A percentile compares a stretch with the other conserved stretches of the same genome.
These are phyloP conservation scores for Semicossyphus pulcher DNA, from an alignment of 2,113 vertebrate genomes.

Conservation along the genomic window DNA sequence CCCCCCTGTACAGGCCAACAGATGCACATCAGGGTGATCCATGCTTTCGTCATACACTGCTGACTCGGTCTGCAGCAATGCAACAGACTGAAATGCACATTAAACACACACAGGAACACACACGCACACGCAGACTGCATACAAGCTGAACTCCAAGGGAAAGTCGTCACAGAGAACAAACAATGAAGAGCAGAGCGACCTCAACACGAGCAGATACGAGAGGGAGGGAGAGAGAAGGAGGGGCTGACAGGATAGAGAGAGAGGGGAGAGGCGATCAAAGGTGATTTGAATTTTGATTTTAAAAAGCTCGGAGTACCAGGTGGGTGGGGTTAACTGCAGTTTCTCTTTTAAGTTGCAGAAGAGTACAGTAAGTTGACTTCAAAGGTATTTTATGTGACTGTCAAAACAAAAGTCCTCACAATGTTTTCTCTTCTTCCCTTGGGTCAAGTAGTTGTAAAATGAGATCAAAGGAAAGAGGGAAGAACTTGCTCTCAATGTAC, in stretches of 20 bases:
- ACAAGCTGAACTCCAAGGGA: conserved; percentile 39
- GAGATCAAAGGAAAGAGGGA: too few relatives aligned
- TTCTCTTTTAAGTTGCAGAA: too few relatives aligned
- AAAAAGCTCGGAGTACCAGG: conserved; percentile 6
- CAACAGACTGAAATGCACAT: conserved; percentile 41
- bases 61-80: conserved; percentile 45
- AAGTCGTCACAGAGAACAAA: conserved; percentile 41
- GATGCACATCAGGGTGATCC: conserved; percentile 46
- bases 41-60: conserved; percentile 60
- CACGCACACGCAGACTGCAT: conserved; percentile 8
- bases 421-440: too few relatives aligned
- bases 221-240: not conserved
- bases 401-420: too few relatives aligned
- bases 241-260: conserved; percentile 12
- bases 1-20: conserved; percentile 11
- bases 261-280: conserved; percentile 27
- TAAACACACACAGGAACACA: not conserved
- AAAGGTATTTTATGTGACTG: too few relatives aligned
- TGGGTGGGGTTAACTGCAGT: conserved; percentile 34
- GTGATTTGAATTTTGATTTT: conserved; percentile 31
- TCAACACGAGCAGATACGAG: conserved; percentile 37
- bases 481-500: too few relatives aligned
- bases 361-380: too few relatives aligned
- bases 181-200: conserved; percentile 45
- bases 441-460: too few relatives aligned